These are phyloP conservation scores for Antedon mediterranea DNA, from an alignment of 53 echinoderm and acorn worm species.

Conservation along the genomic window DNA sequence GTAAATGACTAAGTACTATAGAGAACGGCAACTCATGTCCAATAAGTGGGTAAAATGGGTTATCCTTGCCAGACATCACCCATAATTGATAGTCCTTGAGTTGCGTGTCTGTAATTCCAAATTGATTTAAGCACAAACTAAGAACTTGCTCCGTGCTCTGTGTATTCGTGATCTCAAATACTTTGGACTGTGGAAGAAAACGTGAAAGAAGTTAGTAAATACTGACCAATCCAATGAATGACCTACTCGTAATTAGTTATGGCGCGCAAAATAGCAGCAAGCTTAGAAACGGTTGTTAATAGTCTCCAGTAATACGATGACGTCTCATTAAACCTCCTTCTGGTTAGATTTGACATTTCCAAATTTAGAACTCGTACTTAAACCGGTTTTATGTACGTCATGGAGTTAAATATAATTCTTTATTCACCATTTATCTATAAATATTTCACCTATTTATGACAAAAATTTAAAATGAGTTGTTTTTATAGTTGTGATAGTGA, in stretches of 20 bases:
- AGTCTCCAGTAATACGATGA: background rate
- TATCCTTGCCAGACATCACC: conserved; percentile 88
- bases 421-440: background rate
- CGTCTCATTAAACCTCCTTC: background rate
- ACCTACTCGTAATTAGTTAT: background rate
- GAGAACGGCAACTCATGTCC: conserved; percentile 91
- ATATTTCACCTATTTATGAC: background rate
- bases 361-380: background rate
- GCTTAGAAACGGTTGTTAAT: background rate
- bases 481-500: no score
- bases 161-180: conserved; percentile 38
- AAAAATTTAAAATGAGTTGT: no score
- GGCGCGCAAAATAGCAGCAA: background rate
- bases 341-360: background rate
- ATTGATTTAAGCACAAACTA: conserved; percentile 44
- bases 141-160: conserved; percentile 61
- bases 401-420: background rate
- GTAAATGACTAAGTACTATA: conserved; percentile 87
- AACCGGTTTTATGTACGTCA: background rate
- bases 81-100: conserved; percentile 67
- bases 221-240: background rate
- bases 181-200: conserved; percentile 26
- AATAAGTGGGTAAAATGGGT: conserved; percentile 74
- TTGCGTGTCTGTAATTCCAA: conserved; percentile 38
- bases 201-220: background rate